Conservation (phyloP, 2,888 invertebrate species). For the Stenchaetothrips biformis region DNA sequence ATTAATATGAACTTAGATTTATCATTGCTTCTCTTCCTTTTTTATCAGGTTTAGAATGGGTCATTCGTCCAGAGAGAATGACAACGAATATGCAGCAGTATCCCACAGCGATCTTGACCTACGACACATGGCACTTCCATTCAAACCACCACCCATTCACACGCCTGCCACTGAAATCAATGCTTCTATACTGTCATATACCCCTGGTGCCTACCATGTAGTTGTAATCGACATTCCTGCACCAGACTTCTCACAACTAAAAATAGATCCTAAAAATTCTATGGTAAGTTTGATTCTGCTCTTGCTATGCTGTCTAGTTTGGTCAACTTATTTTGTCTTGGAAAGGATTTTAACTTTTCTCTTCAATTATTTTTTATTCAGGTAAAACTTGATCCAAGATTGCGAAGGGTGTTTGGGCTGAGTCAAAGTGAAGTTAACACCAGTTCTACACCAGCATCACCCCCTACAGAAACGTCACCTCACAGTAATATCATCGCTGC, state of each 20-base stretch:
- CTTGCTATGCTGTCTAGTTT: too few relatives aligned
- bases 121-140: conserved; percentile 57
- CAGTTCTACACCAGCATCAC: background rate
- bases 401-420: conserved; percentile 14
- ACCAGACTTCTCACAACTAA: conserved; percentile 37
- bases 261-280: conserved; percentile 19
- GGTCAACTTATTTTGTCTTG: background rate
- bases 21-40: background rate
- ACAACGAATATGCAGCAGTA: background rate
- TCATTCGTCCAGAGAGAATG: background rate
- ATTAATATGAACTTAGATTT: background rate
- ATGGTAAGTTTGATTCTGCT: background rate
- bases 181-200: conserved; percentile 72
- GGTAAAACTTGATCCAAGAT: conserved; percentile 29
- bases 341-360: background rate
- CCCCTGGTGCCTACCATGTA: conserved; percentile 62
- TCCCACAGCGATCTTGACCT: conserved; percentile 62
- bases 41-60: background rate
- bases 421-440: background rate
- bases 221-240: conserved; percentile 35
- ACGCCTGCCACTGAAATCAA: conserved; percentile 83
- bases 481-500: background rate
- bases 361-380: background rate
- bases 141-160: conserved; percentile 75
- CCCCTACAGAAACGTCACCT: background rate